These are phyloP conservation scores for Lucilia cuprina DNA, from an alignment of 1,140 invertebrate genomes.

Conservation along the genomic window DNA sequence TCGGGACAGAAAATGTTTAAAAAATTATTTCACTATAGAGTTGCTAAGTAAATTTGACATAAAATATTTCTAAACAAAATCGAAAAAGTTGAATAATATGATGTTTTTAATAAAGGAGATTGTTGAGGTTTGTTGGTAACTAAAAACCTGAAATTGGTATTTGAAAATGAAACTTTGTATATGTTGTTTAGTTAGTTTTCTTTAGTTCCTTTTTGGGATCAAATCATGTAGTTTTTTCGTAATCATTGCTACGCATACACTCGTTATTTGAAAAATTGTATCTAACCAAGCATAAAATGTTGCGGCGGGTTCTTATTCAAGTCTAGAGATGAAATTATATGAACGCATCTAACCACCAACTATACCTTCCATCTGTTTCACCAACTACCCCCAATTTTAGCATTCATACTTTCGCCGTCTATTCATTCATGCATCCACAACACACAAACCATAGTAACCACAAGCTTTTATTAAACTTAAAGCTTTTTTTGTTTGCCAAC, in stretches of 20 bases:
- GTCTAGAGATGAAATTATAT: neutral
- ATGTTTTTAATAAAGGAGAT: neutral
- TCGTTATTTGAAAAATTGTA: neutral
- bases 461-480: constrained; percentile 31
- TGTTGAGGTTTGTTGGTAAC: neutral
- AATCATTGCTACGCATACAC: neutral
- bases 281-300: constrained; percentile 28
- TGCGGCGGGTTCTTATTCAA: neutral
- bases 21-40: no score
- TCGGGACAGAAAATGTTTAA: no score
- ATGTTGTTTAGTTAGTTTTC: neutral
- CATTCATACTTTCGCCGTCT: neutral
- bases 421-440: neutral
- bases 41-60: no score
- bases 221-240: neutral
- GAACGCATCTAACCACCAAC: constrained; percentile 27
- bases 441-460: constrained; percentile 16
- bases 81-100: neutral
- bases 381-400: neutral
- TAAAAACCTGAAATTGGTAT: neutral
- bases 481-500: neutral
- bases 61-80: neutral
- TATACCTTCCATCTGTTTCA: neutral
- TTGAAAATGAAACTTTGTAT: constrained; percentile 6
- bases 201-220: neutral